Conservation (phyloP, 2,797 vertebrate species). For the Poliocrania exsul region DNA sequence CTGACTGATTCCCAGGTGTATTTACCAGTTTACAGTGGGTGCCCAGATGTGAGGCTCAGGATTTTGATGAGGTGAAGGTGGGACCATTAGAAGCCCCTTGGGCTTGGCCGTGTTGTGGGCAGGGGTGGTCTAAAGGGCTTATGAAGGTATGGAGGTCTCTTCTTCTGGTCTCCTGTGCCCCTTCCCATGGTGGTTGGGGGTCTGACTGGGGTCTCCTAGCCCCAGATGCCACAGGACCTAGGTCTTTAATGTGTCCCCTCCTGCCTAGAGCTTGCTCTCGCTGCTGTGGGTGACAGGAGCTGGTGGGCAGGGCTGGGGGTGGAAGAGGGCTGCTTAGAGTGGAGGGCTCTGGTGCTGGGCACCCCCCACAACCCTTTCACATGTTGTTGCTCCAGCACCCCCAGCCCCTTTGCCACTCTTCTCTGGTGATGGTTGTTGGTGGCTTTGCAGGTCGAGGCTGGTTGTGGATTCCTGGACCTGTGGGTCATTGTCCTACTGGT, state of each 20-base stretch:
- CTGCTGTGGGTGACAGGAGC: neutral
- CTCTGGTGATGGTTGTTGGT: accelerated
- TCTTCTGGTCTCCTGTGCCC: neutral
- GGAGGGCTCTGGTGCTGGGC: neutral
- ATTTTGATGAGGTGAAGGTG: neutral
- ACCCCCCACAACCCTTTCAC: accelerated
- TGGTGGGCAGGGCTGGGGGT: neutral
- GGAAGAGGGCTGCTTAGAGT: neutral
- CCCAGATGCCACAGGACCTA: no score
- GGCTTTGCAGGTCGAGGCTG: neutral
- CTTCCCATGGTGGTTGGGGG: neutral
- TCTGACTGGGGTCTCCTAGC: neutral
- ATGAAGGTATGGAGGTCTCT: neutral
- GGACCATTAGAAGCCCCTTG: neutral
- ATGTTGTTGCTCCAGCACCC: neutral
- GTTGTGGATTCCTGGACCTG: neutral
- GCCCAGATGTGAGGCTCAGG: neutral
- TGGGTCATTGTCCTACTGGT: accelerated
- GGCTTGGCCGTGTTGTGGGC: neutral
- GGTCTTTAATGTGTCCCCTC: accelerated
- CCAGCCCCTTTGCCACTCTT: accelerated
- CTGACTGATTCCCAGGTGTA: neutral
- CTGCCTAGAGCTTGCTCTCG: accelerated
- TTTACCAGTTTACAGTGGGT: neutral
- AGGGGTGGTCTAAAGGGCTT: neutral